Conservation (phyloP, 2,113 vertebrate genomes). For the Struthidea cinerea region DNA sequence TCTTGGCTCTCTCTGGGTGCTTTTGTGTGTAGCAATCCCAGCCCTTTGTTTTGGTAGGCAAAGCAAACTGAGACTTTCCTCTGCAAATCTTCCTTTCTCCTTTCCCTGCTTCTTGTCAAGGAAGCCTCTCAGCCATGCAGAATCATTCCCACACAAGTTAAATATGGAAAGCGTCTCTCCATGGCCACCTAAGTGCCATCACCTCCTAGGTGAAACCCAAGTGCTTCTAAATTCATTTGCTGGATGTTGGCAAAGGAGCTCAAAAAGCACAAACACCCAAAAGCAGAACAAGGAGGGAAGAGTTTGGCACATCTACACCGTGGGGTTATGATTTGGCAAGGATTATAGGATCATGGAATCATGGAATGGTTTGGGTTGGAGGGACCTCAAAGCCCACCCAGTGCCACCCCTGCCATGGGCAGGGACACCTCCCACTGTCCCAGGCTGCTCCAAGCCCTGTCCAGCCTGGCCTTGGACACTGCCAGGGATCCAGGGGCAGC, state of each 20-base stretch:
- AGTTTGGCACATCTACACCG: background rate
- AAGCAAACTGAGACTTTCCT: background rate
- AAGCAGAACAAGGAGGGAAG: background rate
- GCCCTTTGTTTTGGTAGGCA: slow-evolving; percentile 5
- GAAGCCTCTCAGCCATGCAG: background rate
- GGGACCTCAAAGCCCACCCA: background rate
- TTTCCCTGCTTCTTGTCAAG: background rate
- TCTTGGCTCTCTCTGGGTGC: background rate
- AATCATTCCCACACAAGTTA: background rate
- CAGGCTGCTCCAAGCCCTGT: background rate
- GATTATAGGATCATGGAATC: background rate
- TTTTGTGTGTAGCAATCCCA: slow-evolving; percentile 13
- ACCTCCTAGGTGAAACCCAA: background rate
- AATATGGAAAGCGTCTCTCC: background rate
- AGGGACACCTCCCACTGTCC: background rate
- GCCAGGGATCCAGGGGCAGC: background rate
- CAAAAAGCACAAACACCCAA: background rate
- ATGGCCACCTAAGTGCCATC: background rate
- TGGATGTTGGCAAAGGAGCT: background rate
- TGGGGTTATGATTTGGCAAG: background rate
- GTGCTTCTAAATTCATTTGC: background rate
- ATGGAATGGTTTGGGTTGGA: background rate
- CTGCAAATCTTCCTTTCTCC: background rate
- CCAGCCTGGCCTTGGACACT: background rate
- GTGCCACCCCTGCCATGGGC: background rate